Conservation (phyloP, 2,888 invertebrate genomes). For the Andrena bucephala region DNA sequence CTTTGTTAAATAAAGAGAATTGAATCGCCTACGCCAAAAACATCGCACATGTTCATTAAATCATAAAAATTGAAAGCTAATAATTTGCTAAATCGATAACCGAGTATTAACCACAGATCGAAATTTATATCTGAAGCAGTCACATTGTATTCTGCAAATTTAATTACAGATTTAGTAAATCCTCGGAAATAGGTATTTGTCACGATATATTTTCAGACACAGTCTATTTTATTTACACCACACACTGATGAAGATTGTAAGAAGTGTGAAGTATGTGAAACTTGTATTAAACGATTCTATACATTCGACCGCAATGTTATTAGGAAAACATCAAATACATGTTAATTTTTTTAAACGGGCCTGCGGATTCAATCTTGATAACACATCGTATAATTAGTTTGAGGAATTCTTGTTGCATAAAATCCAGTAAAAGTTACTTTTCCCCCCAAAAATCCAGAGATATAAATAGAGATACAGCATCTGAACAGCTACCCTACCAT, state of each 20-base stretch:
- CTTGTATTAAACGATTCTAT: not conserved
- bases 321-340: not conserved
- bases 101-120: constrained; percentile 26
- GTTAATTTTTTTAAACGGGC: not conserved
- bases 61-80: not conserved
- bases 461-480: constrained; percentile 1
- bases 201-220: not conserved
- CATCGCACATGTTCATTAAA: constrained; percentile 20
- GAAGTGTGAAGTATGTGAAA: not conserved
- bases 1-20: not conserved
- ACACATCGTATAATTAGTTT: constrained; percentile 1
- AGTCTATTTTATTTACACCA: not conserved
- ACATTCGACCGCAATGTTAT: not conserved
- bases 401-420: constrained; percentile 8
- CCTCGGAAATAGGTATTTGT: not conserved
- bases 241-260: constrained; percentile 12
- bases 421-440: not conserved
- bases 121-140: constrained; percentile 34
- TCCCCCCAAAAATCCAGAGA: constrained; percentile 5
- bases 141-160: constrained; percentile 13
- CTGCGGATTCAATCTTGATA: not conserved
- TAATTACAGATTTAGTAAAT: not conserved
- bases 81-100: not conserved
- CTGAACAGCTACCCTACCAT: not conserved
- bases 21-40: constrained; percentile 12